These are phyloP conservation scores for Semnornis frantzii DNA, from an alignment of 2,113 vertebrate genomes.

Conservation along the genomic window DNA sequence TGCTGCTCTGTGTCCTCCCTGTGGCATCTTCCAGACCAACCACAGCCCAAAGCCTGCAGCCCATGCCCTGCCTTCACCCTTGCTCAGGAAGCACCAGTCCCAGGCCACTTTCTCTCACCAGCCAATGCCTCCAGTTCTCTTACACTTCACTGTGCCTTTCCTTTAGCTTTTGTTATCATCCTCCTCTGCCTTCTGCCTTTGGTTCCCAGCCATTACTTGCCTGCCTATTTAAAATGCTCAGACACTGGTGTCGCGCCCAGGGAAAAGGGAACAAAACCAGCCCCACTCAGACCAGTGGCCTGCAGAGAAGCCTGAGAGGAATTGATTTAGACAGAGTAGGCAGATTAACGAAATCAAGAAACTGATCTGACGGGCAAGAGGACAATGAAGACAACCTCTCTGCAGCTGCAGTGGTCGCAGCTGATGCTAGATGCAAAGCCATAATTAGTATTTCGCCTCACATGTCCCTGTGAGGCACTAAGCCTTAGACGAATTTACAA, in stretches of 20 bases:
- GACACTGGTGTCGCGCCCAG: fast-evolving
- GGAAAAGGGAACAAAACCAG: background rate
- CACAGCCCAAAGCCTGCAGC: too few species aligned
- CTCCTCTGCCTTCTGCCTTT: background rate
- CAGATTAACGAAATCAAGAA: background rate
- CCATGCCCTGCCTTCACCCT: too few species aligned
- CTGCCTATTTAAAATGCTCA: background rate
- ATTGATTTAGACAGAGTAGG: background rate
- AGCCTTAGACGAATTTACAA: slow-evolving; percentile 19
- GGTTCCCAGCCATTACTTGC: background rate
- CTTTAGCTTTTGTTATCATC: background rate
- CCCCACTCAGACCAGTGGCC: background rate
- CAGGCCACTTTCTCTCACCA: background rate
- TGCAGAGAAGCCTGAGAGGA: background rate
- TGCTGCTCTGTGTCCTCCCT: too few species aligned
- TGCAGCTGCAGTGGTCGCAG: background rate
- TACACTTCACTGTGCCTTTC: background rate
- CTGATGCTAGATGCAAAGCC: background rate
- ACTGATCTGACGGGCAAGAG: background rate
- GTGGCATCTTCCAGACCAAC: too few species aligned
- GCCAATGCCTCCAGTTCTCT: background rate
- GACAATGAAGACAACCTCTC: background rate
- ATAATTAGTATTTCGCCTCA: background rate
- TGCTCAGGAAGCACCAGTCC: too few species aligned
- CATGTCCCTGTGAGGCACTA: background rate